A percentile compares a stretch with the other conserved stretches of the same genome.
These are phyloP conservation scores for Cygnus atratus DNA, from an alignment of 2,113 vertebrate genomes.

Conservation along the genomic window DNA sequence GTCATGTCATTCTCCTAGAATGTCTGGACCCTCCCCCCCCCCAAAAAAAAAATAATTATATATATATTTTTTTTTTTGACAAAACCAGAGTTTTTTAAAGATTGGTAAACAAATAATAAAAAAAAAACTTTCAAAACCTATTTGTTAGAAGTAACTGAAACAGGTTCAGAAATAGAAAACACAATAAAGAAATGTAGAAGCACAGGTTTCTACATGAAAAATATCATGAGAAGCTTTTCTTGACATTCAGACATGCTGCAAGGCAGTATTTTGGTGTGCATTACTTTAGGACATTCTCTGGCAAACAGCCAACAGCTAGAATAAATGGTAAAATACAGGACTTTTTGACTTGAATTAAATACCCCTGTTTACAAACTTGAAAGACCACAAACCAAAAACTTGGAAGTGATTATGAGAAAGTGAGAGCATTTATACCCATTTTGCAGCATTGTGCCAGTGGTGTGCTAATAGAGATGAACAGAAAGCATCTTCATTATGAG, in stretches of 20 bases:
- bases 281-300: background rate
- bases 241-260: background rate
- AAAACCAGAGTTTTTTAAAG: background rate
- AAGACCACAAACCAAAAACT: background rate
- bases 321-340: background rate
- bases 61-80: too few species aligned
- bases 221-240: background rate
- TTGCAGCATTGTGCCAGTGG: background rate
- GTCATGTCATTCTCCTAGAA: background rate
- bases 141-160: background rate
- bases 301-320: background rate
- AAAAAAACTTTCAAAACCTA: background rate
- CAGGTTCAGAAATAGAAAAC: background rate
- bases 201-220: background rate
- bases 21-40: background rate
- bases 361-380: background rate
- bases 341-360: background rate
- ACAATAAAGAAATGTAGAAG: background rate
- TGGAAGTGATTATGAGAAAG: background rate
- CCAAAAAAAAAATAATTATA: too few species aligned
- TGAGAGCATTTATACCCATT: background rate
- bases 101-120: background rate
- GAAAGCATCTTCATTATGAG: fast-evolving
- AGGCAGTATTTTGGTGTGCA: background rate
- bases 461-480: background rate